phyloP scores from a whole-genome alignment of 2,888 invertebrate species.

The Megastigmus dorsalis region DNA sequence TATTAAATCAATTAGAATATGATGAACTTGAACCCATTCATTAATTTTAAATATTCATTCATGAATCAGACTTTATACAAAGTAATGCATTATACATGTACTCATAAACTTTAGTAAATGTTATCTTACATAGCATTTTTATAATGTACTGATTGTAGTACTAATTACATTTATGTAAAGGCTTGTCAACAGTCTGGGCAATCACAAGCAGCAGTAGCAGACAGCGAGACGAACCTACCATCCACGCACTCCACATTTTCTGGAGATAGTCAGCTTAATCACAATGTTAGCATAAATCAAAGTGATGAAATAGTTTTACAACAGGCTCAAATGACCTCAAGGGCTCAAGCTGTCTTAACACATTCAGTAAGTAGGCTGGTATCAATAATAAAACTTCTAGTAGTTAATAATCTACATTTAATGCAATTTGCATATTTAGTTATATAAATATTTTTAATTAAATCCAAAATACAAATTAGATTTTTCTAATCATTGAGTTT shows the following conservation, averaged over 20 bases:
- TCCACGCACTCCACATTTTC: slow-evolving; percentile 32
- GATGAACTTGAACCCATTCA: too few species aligned
- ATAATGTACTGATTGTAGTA: slow-evolving; percentile 1
- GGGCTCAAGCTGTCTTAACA: slow-evolving; percentile 31
- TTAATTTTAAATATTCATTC: too few species aligned
- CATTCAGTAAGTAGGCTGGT: slow-evolving; percentile 23
- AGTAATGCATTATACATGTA: too few species aligned
- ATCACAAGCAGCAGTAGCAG: slow-evolving; percentile 17
- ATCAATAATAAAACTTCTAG: background rate
- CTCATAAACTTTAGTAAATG: slow-evolving; percentile 10
- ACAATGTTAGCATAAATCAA: slow-evolving; percentile 33
- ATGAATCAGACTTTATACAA: too few species aligned
- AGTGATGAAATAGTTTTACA: slow-evolving; percentile 22
- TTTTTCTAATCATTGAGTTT: background rate
- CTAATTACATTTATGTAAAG: slow-evolving; percentile 35
- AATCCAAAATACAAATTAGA: background rate
- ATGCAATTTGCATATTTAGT: background rate
- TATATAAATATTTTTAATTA: background rate
- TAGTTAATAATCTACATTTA: background rate
- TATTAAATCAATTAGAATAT: too few species aligned
- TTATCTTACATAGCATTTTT: slow-evolving; percentile 36
- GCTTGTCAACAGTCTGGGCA: slow-evolving; percentile 38
- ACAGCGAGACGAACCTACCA: slow-evolving; percentile 26
- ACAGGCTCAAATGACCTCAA: slow-evolving; percentile 35
- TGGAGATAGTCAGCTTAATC: slow-evolving; percentile 32